These are phyloP conservation scores for Anas acuta DNA, from an alignment of 2,797 vertebrate genomes.

Conservation along the genomic window DNA sequence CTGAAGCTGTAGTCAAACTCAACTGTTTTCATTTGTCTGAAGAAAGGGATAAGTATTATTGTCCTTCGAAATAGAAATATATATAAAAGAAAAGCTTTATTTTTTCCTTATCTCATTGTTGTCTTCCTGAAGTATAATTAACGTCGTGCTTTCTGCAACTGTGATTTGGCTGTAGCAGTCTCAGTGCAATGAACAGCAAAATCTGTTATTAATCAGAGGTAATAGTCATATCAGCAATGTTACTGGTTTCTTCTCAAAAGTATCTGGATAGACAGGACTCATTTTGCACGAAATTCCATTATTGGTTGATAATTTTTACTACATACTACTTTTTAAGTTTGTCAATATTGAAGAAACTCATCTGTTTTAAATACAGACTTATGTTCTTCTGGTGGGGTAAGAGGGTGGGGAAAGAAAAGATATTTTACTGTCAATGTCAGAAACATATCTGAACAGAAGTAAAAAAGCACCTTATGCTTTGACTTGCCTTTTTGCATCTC, in stretches of 20 bases:
- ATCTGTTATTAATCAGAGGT: background rate
- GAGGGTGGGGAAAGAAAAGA: background rate
- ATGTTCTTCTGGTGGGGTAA: background rate
- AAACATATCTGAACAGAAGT: background rate
- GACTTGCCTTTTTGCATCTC: background rate
- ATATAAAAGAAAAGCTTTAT: background rate
- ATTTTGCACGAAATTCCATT: background rate
- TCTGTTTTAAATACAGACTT: background rate
- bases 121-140: background rate
- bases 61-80: background rate
- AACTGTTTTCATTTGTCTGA: background rate
- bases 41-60: background rate
- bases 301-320: background rate
- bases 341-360: background rate
- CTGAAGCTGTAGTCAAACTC: background rate
- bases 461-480: background rate
- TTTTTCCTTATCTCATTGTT: background rate
- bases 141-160: background rate
- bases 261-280: background rate
- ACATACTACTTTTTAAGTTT: background rate
- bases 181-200: conserved; percentile 7
- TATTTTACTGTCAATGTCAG: background rate
- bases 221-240: background rate
- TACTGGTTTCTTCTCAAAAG: background rate
- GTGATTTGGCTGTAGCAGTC: conserved; percentile 16